Evolutionary conservation across 2,797 vertebrate species (phyloP), one percentile per base, ranked within the genome.

Genomic region (Gadopsis marmoratus): DNA sequence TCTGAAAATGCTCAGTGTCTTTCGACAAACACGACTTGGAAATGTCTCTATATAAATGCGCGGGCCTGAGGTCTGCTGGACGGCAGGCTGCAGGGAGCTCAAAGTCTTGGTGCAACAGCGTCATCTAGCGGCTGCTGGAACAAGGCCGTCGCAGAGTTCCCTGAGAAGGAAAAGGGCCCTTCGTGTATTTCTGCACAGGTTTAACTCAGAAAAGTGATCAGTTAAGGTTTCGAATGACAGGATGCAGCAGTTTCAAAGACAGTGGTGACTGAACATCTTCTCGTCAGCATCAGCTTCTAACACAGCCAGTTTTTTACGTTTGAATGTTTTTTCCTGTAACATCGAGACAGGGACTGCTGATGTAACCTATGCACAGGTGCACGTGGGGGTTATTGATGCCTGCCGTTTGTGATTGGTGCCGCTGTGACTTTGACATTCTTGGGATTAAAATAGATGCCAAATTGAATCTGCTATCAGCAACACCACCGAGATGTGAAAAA

Each of bases 401-500:
- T 66, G 66, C 37, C 39, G 16, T 47, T 76, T 41, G 70, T 79
- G 78, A 86, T 88, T 84, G 76, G 67, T 59, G 59, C 64, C 37
- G 75, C 84, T 70, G 79, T 83, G 81, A 82, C 78, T 85, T 78
- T 81, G 61, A 78, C 85, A 87, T 90, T 85, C 73, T 82, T 72
- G 50, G 74, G 76, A 78, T 84, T 91, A 77, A 90, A 92, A 91
- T 82, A 86, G 78, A 84, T 71, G 78, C 85, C 78, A 89, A 81
- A 86, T 71, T 86, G 68, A 89, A 88, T 78, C 63, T 83, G 72
- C 81, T 89, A 83, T 89, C 81, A 82, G 83, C 81, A 83, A 77
- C 83, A 84, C 80, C 79, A 81, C 67, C 71, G 68, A 88, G 74
- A 87, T 84, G 83, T 89, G 88, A 91, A 91, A 93, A 90, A 6